Evolutionary conservation across 92 coral and sea anemone species (phyloP), one percentile per base, ranked within the genome.

Genomic region (Pocillopora grandis): DNA sequence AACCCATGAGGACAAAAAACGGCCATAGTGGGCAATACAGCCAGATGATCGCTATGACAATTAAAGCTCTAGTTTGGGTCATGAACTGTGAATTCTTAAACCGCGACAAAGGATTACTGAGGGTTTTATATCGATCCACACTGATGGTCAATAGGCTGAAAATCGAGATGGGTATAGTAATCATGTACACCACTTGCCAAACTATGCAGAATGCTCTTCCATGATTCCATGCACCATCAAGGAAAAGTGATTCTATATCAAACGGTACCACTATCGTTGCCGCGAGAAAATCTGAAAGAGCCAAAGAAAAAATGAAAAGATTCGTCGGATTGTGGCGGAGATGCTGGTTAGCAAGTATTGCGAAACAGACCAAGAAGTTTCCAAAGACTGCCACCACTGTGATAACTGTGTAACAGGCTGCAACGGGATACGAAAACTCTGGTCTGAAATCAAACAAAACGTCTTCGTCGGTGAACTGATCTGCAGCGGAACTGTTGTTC

Each of bases 131-230:
- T 5, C 96, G 92, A 75, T 93, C 96, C 2, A 93, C 78, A 59
- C 94, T 90, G 52, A 93, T 66, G 15, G 94, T 92, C 37, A 93
- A 79, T 1, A 93, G 83, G 57, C 94, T 90, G 57, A 84, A 79
- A 78, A 90, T 93, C 55, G 94, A 93, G 58, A 89, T 88, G 15
- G 94, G 94, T 15, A 93, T 92, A 10, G 88, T 80, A 13, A 88
- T 49, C 3, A 86, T 80, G 77, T 82, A 93, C 14, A 77, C 90
- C 3, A 89, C 87, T 56, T 81, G 80, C 89, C 90, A 93, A 9
- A 89, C 85, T 35, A 85, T 67, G 66, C 97, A 93, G 89, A 90
- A 64, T 55, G 68, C 62, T 63, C 84, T 89, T 6, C 92, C 91
- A 58, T 93, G 97, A 8, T 62, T 52, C 97, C 97, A 93, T 36